Evolutionary conservation across 2,888 invertebrate genomes (phyloP), one percentile per base, ranked within the genome.

Genomic region (Synergus umbraculus): DNA sequence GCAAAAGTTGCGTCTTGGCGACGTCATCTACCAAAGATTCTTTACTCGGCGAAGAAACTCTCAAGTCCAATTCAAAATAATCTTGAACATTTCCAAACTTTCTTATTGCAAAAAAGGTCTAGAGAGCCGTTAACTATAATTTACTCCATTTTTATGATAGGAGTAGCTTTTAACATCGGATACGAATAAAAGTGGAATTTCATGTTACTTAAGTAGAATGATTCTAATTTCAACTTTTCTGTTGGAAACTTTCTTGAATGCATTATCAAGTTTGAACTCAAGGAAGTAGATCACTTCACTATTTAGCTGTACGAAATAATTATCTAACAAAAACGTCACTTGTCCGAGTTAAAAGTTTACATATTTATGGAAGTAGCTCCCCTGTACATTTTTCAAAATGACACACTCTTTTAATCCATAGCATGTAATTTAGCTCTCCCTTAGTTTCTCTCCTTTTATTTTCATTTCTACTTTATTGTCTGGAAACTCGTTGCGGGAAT

Each of bases 401-500:
- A 15, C 8, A 46, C 15, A 65, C n/a, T 41, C 9, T 15, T 9
- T 29, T 22, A 46, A 15, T 54, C 37, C 29, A 0, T 0, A 37
- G n/a, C 3, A 73, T 49, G 41, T 54, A 37, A 54, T 73, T 73
- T 58, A 73, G 37, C 41, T 73, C 37, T 37, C 73, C n/a, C 37
- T 37, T 73, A 49, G 22, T 8, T 29, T 54, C 9, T 18, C 54
- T 73, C 37, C 22, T 69, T 69, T 44, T 15, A 49, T 54, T 73
- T 73, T 54, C 41, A 1, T 41, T 54, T 73, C n/a, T 7, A 29
- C 22, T 63, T 46, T 46, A 18, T 46, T 18, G 13, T 46, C 46
- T 44, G 29, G 29, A 54, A 69, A 69, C 46, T 69, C 73, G 37
- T 73, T 73, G 73, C 73, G 54, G 73, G 73, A 73, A 73, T 73